Evolutionary conservation across 2,888 invertebrate genomes (phyloP).

Genomic region (Leucophenga maculata): DNA sequence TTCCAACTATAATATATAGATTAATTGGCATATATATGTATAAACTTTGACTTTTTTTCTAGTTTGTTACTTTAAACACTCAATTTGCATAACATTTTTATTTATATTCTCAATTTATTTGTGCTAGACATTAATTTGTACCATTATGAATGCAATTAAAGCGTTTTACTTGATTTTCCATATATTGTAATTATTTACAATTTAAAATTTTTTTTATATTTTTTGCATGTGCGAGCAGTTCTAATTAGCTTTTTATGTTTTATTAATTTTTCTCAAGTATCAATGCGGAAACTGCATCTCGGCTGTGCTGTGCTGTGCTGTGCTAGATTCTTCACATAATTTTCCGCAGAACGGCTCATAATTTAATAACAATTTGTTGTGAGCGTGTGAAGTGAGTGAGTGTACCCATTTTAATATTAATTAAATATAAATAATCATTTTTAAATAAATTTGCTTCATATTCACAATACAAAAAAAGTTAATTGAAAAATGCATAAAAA

Average conservation of each 20-base stretch:
- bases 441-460: constrained; percentile 32
- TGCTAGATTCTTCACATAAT: constrained; percentile 6
- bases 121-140: constrained; percentile 54
- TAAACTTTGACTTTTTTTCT: constrained; percentile 4
- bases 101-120: constrained; percentile 38
- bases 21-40: background rate
- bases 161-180: constrained; percentile 48
- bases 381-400: constrained; percentile 29
- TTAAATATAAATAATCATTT: background rate
- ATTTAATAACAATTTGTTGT: background rate
- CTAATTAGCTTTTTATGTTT: constrained; percentile 51
- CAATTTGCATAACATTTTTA: constrained; percentile 54
- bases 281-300: constrained; percentile 58
- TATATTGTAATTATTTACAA: constrained; percentile 24
- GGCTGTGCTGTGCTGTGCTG: background rate
- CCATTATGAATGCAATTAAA: constrained; percentile 62
- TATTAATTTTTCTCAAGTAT: constrained; percentile 59
- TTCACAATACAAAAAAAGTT: constrained; percentile 14
- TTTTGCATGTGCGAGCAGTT: background rate
- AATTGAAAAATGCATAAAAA: constrained; percentile 5
- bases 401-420: constrained; percentile 11
- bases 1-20: background rate
- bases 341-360: background rate
- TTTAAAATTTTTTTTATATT: too few relatives aligned
- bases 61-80: constrained; percentile 57